phyloP scores from a whole-genome alignment of 2,888 invertebrate species.

The Rhagophthalmus giganteus region DNA sequence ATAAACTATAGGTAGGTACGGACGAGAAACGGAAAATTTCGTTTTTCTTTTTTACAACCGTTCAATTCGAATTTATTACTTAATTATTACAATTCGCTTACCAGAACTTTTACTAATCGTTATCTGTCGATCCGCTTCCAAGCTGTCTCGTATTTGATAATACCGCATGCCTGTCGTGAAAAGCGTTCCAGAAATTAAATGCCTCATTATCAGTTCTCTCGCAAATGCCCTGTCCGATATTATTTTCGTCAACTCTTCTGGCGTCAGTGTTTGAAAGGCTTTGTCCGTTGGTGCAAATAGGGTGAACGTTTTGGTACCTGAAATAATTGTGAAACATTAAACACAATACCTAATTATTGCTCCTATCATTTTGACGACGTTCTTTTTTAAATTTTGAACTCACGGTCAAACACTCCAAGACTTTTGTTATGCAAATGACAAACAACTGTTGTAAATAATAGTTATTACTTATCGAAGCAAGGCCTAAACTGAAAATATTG shows the following conservation, averaged over 20 bases:
- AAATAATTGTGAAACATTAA: background rate
- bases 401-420: too few relatives aligned
- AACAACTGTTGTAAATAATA: too few relatives aligned
- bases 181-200: constrained; percentile 75
- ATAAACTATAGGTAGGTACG: too few relatives aligned
- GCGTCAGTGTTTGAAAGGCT: constrained; percentile 71
- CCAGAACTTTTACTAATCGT: constrained; percentile 80
- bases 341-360: too few relatives aligned
- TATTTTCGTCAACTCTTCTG: constrained; percentile 63
- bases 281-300: constrained; percentile 84
- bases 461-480: too few relatives aligned
- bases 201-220: constrained; percentile 73
- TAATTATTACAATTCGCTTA: constrained; percentile 47
- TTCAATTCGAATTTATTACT: background rate
- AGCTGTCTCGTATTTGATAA: constrained; percentile 80
- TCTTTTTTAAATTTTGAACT: too few relatives aligned
- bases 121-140: constrained; percentile 73
- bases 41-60: too few relatives aligned
- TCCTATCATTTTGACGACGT: too few relatives aligned
- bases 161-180: constrained; percentile 87
- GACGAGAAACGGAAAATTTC: too few relatives aligned
- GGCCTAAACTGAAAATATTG: too few relatives aligned
- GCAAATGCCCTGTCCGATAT: constrained; percentile 68
- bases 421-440: too few relatives aligned
- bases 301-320: constrained; percentile 81